phyloP scores from a whole-genome alignment of 2,113 vertebrate species.

The Gallinago media region DNA sequence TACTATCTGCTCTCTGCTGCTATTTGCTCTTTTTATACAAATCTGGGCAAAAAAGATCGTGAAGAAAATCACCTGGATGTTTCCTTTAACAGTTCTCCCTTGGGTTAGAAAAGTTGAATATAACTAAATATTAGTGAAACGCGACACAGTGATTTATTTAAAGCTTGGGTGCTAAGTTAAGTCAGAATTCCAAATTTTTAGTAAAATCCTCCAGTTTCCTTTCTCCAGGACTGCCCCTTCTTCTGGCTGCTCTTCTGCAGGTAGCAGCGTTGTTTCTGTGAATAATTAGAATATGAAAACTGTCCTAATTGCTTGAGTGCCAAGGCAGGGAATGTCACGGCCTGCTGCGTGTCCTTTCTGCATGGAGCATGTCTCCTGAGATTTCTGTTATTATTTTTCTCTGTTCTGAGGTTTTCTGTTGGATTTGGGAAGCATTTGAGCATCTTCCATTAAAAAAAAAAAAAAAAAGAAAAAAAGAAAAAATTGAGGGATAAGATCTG shows the following conservation, averaged over 20 bases:
- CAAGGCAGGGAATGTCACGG: background rate
- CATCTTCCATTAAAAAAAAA: too few relatives aligned
- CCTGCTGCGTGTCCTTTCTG: background rate
- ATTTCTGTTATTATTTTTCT: background rate
- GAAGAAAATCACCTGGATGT: background rate
- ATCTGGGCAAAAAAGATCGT: background rate
- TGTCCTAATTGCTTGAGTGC: background rate
- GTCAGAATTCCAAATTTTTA: background rate
- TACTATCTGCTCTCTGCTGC: background rate
- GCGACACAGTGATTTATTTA: background rate
- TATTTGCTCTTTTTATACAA: background rate
- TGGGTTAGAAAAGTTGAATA: background rate
- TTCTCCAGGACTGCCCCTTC: background rate
- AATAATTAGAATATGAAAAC: background rate
- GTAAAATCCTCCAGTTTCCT: background rate
- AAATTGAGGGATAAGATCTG: background rate
- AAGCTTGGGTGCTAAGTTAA: background rate
- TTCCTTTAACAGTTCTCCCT: background rate
- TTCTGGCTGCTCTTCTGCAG: background rate
- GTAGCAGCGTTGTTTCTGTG: background rate
- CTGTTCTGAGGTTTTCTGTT: background rate
- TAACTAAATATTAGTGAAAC: background rate
- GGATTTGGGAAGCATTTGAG: background rate
- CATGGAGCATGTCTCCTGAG: background rate
- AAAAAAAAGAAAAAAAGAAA: too few relatives aligned